phyloP scores from a whole-genome alignment of 1,140 invertebrate genomes.

The Pogonus chalceus region DNA sequence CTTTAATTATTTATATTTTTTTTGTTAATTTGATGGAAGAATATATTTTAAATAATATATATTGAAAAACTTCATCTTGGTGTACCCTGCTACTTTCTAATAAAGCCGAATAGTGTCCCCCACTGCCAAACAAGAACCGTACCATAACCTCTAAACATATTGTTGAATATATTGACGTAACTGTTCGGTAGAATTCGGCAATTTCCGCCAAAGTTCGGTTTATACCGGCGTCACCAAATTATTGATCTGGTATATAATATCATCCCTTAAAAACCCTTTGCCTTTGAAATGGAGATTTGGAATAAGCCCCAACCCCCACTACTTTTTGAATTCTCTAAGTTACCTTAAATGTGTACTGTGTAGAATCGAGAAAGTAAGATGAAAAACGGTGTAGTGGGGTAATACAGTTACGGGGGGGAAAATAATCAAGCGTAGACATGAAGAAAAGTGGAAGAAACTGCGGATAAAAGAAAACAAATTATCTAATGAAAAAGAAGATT shows the following conservation, averaged over 20 bases:
- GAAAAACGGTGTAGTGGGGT: too few relatives aligned
- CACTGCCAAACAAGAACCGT: not conserved
- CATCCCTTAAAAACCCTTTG: constrained; percentile 3
- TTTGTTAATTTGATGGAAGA: too few relatives aligned
- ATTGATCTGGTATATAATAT: constrained; percentile 4
- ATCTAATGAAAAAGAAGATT: too few relatives aligned
- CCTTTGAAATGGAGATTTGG: constrained; percentile 2
- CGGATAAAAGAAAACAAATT: too few relatives aligned
- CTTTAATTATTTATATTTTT: constrained; percentile 1
- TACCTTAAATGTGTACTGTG: too few relatives aligned
- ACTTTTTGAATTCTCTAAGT: too few relatives aligned
- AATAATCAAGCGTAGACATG: not conserved
- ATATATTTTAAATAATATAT: too few relatives aligned
- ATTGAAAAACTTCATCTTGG: too few relatives aligned
- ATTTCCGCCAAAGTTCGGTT: not conserved
- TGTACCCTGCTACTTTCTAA: too few relatives aligned
- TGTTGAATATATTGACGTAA: constrained; percentile 5
- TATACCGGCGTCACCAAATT: not conserved
- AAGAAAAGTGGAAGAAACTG: not conserved
- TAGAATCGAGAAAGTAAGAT: too few relatives aligned
- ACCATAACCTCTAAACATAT: too few relatives aligned
- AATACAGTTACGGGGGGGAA: not conserved
- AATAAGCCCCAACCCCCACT: not conserved
- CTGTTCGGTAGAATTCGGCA: not conserved
- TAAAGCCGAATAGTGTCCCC: too few relatives aligned